phyloP scores from a whole-genome alignment of 1,140 invertebrate species.

The Parapsyche elsis region DNA sequence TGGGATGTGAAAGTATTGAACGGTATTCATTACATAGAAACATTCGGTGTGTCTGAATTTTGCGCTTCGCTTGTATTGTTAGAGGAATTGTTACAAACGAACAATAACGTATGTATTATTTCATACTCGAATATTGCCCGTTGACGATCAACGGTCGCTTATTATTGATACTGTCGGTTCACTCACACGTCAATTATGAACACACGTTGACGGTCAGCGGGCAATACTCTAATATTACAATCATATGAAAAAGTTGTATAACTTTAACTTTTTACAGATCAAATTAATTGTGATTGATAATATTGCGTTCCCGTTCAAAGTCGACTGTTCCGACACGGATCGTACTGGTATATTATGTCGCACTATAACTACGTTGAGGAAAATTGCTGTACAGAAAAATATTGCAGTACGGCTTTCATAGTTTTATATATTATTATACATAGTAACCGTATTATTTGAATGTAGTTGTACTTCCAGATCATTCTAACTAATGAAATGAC shows the following conservation, averaged over 20 bases:
- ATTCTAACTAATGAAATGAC: slow-evolving; percentile 69
- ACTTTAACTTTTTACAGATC: slow-evolving; percentile 59
- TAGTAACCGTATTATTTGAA: background rate
- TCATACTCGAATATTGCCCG: no score
- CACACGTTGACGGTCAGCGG: no score
- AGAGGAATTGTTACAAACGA: slow-evolving; percentile 30
- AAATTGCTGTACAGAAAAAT: slow-evolving; percentile 60
- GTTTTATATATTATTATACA: background rate
- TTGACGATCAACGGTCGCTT: no score
- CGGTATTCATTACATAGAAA: slow-evolving; percentile 46
- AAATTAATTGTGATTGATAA: slow-evolving; percentile 64
- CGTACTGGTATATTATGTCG: slow-evolving; percentile 64
- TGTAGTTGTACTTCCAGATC: slow-evolving; percentile 58
- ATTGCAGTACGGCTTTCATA: slow-evolving; percentile 60
- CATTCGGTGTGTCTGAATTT: slow-evolving; percentile 32
- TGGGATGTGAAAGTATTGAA: slow-evolving; percentile 12
- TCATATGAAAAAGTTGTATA: no score
- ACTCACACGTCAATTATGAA: no score
- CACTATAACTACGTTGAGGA: slow-evolving; percentile 61
- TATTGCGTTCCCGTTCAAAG: slow-evolving; percentile 65
- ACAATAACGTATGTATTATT: slow-evolving; percentile 34
- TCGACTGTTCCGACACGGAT: slow-evolving; percentile 59
- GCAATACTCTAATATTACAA: no score
- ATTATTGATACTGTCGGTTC: no score
- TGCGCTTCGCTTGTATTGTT: slow-evolving; percentile 45